Conservation (phyloP, 2,113 vertebrate species). For the Onychorhynchus coronatus region DNA sequence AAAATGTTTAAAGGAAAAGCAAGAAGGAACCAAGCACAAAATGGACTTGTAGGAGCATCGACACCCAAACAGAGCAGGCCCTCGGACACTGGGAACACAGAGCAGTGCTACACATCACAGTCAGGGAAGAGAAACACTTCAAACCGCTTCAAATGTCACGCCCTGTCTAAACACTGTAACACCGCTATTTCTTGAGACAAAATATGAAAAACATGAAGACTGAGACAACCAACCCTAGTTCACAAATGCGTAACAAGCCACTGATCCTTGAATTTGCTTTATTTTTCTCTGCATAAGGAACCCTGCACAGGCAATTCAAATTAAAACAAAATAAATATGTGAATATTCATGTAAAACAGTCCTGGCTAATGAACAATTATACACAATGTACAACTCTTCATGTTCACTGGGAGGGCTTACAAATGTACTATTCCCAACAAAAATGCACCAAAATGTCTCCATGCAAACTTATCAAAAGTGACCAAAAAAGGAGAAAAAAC, state of each 20-base stretch:
- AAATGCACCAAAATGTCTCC: slow-evolving; percentile 83
- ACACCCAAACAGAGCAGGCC: neutral
- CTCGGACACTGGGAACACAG: neutral
- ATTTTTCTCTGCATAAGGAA: slow-evolving; percentile 88
- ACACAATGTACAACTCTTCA: slow-evolving; percentile 94
- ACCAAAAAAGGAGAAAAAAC: slow-evolving; percentile 72
- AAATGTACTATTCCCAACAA: slow-evolving; percentile 84
- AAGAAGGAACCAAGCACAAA: neutral
- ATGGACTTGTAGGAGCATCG: neutral
- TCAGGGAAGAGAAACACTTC: neutral
- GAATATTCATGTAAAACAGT: slow-evolving; percentile 95
- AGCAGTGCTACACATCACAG: neutral
- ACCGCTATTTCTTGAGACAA: neutral
- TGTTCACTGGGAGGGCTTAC: slow-evolving; percentile 76
- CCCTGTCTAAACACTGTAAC: neutral
- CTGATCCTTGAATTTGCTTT: slow-evolving; percentile 75
- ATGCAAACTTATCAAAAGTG: slow-evolving; percentile 88
- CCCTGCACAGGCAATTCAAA: slow-evolving; percentile 87
- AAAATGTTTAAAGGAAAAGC: neutral
- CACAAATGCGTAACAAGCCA: slow-evolving; percentile 34
- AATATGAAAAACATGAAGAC: neutral
- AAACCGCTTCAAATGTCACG: neutral
- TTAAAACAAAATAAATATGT: slow-evolving; percentile 99
- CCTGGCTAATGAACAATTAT: slow-evolving; percentile 96
- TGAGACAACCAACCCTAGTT: neutral